Conservation (phyloP, 2,888 invertebrate species). For the Aphelenchoides bicaudatus region DNA sequence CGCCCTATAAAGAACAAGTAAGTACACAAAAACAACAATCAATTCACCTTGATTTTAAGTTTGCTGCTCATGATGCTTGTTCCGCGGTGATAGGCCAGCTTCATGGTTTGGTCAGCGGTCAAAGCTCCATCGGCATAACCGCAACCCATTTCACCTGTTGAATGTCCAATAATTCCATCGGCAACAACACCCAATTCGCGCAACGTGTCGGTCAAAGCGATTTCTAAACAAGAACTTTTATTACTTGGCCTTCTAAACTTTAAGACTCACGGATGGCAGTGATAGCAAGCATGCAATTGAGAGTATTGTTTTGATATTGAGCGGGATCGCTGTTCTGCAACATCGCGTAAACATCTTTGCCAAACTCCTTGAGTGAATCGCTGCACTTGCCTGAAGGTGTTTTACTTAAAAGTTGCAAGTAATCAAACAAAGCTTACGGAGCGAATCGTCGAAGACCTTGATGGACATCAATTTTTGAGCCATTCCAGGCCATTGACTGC, state of each 20-base stretch:
- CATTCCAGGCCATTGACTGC: conserved; percentile 96
- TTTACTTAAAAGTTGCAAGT: too few relatives aligned
- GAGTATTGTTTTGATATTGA: conserved; percentile 70
- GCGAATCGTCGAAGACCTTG: conserved; percentile 75
- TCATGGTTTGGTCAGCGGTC: conserved; percentile 85
- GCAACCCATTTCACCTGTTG: conserved; percentile 84
- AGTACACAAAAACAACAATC: too few relatives aligned
- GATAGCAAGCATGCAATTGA: conserved; percentile 86
- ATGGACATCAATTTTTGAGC: conserved; percentile 77
- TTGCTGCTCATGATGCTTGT: conserved; percentile 63
- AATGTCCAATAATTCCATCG: conserved; percentile 93
- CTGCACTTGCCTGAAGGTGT: too few relatives aligned
- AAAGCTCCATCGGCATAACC: conserved; percentile 94
- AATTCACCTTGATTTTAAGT: conserved; percentile 30
- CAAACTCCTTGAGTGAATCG: conserved; percentile 71
- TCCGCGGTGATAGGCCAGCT: conserved; percentile 90
- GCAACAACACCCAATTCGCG: conserved; percentile 73
- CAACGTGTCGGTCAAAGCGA: conserved; percentile 86
- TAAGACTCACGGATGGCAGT: conserved; percentile 93
- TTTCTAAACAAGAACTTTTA: conserved; percentile 65
- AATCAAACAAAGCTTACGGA: too few relatives aligned
- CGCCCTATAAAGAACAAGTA: too few relatives aligned
- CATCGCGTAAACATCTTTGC: conserved; percentile 75
- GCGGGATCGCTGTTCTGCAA: conserved; percentile 72
- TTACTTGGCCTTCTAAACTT: conserved; percentile 2